A percentile compares a stretch with the other conserved stretches of the same genome.
Evolutionary conservation across 2,113 vertebrate species (phyloP).

Genomic region (Prionailurus bengalensis): DNA sequence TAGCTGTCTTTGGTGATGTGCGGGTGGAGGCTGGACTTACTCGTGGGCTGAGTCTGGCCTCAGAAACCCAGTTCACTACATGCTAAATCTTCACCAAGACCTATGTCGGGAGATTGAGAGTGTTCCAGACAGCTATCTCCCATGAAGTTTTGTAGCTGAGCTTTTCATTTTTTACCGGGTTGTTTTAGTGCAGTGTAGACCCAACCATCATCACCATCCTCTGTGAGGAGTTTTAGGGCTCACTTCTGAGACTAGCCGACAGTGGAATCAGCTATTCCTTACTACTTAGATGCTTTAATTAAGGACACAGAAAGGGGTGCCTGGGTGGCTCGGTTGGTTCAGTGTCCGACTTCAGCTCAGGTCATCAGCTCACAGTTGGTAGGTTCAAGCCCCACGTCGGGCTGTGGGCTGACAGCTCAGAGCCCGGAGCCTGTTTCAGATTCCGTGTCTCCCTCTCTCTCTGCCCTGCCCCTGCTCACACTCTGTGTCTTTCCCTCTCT

Average conservation of each 20-base stretch:
- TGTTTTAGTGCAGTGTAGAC: not conserved
- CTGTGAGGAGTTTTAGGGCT: not conserved
- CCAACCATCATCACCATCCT: not conserved
- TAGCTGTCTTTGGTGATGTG: not conserved
- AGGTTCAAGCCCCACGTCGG: too few species aligned
- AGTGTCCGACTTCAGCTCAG: too few species aligned
- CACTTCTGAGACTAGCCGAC: not conserved
- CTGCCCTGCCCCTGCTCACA: too few species aligned
- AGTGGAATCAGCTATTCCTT: not conserved
- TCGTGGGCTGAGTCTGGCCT: not conserved
- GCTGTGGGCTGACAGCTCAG: too few species aligned
- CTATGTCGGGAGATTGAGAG: not conserved
- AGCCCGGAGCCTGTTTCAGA: too few species aligned
- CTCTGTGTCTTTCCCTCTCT: too few species aligned
- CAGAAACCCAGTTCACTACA: not conserved
- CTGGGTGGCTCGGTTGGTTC: too few species aligned
- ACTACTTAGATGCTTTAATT: not conserved
- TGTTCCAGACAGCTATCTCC: not conserved
- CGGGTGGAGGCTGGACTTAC: not conserved
- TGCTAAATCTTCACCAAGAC: constrained; percentile 48
- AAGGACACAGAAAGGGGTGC: not conserved
- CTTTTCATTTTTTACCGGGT: not conserved
- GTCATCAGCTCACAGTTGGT: too few species aligned
- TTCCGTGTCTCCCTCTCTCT: too few species aligned
- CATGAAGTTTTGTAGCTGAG: not conserved